Percentiles rank a stretch among this genome's conserved stretches.
phyloP scores from a whole-genome alignment of 2,113 vertebrate genomes.

The Phainopepla nitens region DNA sequence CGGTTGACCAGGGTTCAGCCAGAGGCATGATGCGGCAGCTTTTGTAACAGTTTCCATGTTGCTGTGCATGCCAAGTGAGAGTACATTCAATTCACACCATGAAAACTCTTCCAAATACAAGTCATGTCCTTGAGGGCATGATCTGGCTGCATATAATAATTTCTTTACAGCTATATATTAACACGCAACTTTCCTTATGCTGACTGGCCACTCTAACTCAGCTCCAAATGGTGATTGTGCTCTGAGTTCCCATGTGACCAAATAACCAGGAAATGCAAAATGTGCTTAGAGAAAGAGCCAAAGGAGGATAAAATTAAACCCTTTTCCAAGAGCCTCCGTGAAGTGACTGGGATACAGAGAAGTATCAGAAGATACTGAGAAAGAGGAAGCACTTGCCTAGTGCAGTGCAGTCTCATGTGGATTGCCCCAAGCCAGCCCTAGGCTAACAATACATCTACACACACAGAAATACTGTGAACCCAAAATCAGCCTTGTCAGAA shows the following conservation, averaged over 20 bases:
- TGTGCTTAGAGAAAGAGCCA: rapidly evolving
- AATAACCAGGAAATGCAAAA: neutral
- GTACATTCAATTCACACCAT: neutral
- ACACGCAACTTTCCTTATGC: neutral
- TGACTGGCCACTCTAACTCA: neutral
- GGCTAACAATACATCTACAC: neutral
- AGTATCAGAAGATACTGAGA: neutral
- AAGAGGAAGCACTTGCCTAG: neutral
- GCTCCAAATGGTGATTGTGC: rapidly evolving
- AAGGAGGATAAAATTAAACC: neutral
- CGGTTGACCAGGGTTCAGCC: neutral
- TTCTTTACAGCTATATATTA: neutral
- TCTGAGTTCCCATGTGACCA: neutral
- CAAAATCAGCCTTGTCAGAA: neutral
- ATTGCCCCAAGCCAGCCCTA: neutral
- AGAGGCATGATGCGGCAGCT: neutral
- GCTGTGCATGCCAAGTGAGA: neutral
- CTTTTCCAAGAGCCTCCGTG: neutral
- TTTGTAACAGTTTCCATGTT: neutral
- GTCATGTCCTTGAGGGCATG: neutral
- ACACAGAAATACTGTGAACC: neutral
- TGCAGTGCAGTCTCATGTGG: neutral
- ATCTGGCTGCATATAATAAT: neutral
- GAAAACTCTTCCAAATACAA: neutral
- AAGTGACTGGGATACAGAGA: neutral